Evolutionary conservation across 1,140 invertebrate species (phyloP).

Genomic region (Hyles vespertilio): DNA sequence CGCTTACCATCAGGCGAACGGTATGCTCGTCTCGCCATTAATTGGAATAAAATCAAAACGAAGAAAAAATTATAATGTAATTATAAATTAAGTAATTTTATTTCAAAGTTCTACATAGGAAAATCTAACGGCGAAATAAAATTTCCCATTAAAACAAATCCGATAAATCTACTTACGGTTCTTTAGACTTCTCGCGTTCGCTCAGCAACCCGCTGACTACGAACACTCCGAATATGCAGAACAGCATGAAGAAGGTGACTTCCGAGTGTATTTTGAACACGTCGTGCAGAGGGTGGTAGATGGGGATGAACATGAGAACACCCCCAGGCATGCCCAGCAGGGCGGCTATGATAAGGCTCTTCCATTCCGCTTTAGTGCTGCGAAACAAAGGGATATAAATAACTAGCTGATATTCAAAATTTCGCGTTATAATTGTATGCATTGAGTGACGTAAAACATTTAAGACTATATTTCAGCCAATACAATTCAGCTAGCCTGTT

Average conservation of each 20-base stretch:
- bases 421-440: neutral
- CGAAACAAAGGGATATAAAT: slow-evolving; percentile 27
- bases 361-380: slow-evolving; percentile 78
- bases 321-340: slow-evolving; percentile 83
- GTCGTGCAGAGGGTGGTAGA: slow-evolving; percentile 87
- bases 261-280: slow-evolving; percentile 81
- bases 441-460: too few relatives aligned
- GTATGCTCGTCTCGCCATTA: too few relatives aligned
- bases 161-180: slow-evolving; percentile 29
- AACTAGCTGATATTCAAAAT: neutral
- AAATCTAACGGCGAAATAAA: too few relatives aligned
- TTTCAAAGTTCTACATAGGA: too few relatives aligned
- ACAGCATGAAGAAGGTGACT: slow-evolving; percentile 81
- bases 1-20: too few relatives aligned
- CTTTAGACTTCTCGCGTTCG: slow-evolving; percentile 39
- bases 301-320: slow-evolving; percentile 81
- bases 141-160: too few relatives aligned
- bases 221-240: slow-evolving; percentile 78
- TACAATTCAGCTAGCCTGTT: too few relatives aligned
- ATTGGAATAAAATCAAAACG: too few relatives aligned
- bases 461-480: too few relatives aligned
- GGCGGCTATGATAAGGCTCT: slow-evolving; percentile 76
- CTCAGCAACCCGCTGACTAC: slow-evolving; percentile 76
- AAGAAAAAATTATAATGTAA: too few relatives aligned
- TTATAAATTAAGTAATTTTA: too few relatives aligned